phyloP scores from a whole-genome alignment of 2,797 vertebrate species.

The Melanotaenia boesemani region DNA sequence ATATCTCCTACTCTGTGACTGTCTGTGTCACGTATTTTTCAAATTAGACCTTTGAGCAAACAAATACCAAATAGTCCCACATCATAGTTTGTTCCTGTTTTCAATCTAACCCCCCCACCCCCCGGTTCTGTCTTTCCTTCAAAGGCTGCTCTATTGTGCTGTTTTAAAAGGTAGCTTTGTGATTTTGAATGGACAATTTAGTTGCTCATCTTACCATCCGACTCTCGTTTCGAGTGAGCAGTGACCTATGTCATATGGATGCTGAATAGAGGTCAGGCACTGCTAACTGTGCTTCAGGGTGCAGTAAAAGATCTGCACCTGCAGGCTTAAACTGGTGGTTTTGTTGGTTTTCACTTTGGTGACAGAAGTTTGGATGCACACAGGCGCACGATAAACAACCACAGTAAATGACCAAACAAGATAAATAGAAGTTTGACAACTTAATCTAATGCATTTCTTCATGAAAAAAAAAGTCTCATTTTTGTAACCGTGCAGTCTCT shows the following conservation, averaged over 20 bases:
- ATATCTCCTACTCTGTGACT: slow-evolving; percentile 3
- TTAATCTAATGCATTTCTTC: slow-evolving; percentile 36
- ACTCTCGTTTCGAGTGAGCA: slow-evolving; percentile 62
- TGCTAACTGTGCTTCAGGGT: slow-evolving; percentile 46
- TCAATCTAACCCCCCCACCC: slow-evolving; percentile 3
- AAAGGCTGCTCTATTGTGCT: slow-evolving; percentile 50
- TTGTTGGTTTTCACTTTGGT: slow-evolving; percentile 14
- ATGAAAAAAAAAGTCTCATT: slow-evolving; percentile 5
- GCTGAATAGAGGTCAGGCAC: slow-evolving; percentile 61
- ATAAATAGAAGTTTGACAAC: slow-evolving; percentile 42
- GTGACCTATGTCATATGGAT: slow-evolving; percentile 75
- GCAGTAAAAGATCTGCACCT: slow-evolving; percentile 55
- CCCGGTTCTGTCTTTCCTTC: slow-evolving; percentile 46
- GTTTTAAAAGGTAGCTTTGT: slow-evolving; percentile 56
- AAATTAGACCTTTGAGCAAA: slow-evolving; percentile 5
- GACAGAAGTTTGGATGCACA: slow-evolving; percentile 2
- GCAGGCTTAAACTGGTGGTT: slow-evolving; percentile 3
- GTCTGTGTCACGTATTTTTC: neutral
- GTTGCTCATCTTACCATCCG: slow-evolving; percentile 64
- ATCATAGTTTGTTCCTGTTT: slow-evolving; percentile 31
- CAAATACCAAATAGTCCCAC: neutral
- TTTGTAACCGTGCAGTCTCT: slow-evolving; percentile 38
- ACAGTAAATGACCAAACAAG: slow-evolving; percentile 27
- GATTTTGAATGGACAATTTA: slow-evolving; percentile 77
- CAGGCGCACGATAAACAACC: slow-evolving; percentile 9